Evolutionary conservation across 2,113 vertebrate genomes (phyloP).

Genomic region (Semicossyphus pulcher): DNA sequence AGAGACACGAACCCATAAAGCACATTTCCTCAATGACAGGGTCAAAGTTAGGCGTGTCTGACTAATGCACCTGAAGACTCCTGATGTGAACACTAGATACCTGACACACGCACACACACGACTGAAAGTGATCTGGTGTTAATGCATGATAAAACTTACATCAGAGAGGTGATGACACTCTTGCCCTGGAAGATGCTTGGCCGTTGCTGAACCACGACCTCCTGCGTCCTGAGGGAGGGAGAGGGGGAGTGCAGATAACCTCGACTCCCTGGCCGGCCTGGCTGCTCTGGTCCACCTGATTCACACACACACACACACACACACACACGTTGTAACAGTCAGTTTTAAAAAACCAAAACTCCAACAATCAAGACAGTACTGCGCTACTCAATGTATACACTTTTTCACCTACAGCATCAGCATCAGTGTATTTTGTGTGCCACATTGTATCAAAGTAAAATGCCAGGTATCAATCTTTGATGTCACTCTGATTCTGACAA

Average conservation of each 20-base stretch:
- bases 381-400: neutral
- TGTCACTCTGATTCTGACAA: too few relatives aligned
- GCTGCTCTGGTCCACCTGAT: constrained; percentile 84
- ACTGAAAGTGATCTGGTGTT: too few relatives aligned
- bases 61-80: neutral
- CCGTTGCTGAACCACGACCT: constrained; percentile 91
- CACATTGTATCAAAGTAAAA: too few relatives aligned
- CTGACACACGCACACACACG: neutral
- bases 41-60: neutral
- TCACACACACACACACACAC: constrained; percentile 1
- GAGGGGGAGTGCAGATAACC: constrained; percentile 93
- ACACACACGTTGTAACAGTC: neutral
- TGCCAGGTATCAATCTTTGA: too few relatives aligned
- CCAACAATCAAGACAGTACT: neutral
- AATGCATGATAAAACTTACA: constrained; percentile 87
- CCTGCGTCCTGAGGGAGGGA: constrained; percentile 92
- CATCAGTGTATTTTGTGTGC: neutral
- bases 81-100: neutral
- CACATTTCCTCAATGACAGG: neutral
- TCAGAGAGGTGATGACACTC: constrained; percentile 95
- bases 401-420: too few relatives aligned
- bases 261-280: constrained; percentile 90
- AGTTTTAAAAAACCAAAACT: constrained; percentile 4
- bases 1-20: neutral
- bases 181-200: constrained; percentile 98